Evolutionary conservation across 2,113 vertebrate genomes (phyloP).

Genomic region (Chloropsis hardwickii): DNA sequence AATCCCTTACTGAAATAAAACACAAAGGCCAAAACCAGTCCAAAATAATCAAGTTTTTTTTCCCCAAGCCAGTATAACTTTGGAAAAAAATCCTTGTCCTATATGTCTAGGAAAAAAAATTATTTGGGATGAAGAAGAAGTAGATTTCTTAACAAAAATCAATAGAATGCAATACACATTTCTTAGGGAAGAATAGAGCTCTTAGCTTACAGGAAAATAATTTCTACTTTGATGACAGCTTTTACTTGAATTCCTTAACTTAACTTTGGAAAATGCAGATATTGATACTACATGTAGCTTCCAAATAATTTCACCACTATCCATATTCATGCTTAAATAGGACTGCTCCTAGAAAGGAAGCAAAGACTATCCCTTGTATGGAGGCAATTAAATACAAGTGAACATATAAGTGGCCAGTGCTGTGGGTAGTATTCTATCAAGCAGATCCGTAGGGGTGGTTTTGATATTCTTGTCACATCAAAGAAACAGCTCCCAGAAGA

Average conservation of each 20-base stretch:
- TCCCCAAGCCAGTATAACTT: not conserved
- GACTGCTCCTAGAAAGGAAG: not conserved
- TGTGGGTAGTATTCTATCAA: constrained; percentile 1
- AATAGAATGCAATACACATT: not conserved
- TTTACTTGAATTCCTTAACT: not conserved
- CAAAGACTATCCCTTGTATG: not conserved
- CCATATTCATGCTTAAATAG: not conserved
- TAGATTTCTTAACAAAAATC: not conserved
- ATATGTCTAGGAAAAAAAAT: not conserved
- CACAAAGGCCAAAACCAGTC: not conserved
- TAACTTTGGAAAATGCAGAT: not conserved
- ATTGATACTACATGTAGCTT: not conserved
- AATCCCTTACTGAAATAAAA: not conserved
- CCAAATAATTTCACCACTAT: not conserved
- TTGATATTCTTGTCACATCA: constrained; percentile 44
- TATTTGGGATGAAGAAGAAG: not conserved
- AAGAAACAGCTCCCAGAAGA: constrained; percentile 1
- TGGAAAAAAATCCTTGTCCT: not conserved
- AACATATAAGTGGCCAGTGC: not conserved
- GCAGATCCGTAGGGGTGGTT: not conserved
- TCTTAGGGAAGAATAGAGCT: not conserved
- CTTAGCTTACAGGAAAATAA: not conserved
- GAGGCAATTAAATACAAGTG: not conserved
- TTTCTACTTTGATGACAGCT: not conserved
- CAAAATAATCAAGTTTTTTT: not conserved